Evolutionary conservation across 2,888 invertebrate species (phyloP).

Genomic region (Drosophila siamana): DNA sequence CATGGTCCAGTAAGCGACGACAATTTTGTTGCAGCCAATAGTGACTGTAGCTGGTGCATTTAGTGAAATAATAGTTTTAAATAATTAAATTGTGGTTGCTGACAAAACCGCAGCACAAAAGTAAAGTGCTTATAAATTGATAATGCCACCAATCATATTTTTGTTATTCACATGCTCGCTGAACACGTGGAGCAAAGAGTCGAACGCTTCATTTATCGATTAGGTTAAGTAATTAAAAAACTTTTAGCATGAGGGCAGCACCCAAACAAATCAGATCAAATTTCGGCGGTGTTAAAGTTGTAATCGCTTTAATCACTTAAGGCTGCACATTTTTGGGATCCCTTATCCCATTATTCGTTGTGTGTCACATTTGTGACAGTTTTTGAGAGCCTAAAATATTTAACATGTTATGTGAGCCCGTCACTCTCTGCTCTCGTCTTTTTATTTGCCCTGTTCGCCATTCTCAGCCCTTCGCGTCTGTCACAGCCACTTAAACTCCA

Average conservation of each 20-base stretch:
- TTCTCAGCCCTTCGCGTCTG: conserved; percentile 13
- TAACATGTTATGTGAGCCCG: not conserved
- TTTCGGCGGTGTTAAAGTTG: conserved; percentile 21
- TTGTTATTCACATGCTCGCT: not conserved
- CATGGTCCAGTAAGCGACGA: not conserved
- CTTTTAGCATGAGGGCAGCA: conserved; percentile 6
- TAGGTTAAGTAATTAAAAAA: conserved; percentile 60
- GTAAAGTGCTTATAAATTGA: conserved; percentile 12
- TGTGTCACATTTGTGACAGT: conserved; percentile 35
- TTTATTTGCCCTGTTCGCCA: not conserved
- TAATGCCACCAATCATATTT: conserved; percentile 8
- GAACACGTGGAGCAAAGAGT: not conserved
- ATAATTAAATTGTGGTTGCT: conserved; percentile 20
- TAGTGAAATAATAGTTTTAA: conserved; percentile 10
- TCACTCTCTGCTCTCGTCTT: not conserved
- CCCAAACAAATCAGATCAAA: not conserved
- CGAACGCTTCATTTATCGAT: conserved; percentile 41
- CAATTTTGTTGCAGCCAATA: no score
- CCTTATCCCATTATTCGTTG: not conserved
- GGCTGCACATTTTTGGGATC: conserved; percentile 1
- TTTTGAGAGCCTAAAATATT: conserved; percentile 33
- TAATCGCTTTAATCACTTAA: conserved; percentile 37
- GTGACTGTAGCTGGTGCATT: not conserved
- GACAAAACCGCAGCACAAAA: conserved; percentile 1
- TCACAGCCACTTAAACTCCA: conserved; percentile 68